Evolutionary conservation across 30 jellyfish, hydroid and myxozoan species (phyloP).

Genomic region (Mastigias papua): DNA sequence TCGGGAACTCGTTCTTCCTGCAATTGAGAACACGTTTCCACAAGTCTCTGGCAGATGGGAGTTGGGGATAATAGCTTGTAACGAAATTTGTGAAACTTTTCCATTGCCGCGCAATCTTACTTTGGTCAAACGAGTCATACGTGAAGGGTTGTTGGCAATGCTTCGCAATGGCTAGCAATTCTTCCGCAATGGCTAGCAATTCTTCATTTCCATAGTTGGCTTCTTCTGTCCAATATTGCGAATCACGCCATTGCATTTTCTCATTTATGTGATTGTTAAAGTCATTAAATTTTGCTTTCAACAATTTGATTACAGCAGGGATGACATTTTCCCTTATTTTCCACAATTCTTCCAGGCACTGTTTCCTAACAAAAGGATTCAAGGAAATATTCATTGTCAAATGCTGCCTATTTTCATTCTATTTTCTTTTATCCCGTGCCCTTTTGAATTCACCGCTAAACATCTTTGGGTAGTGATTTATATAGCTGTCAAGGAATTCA

Average conservation of each 20-base stretch:
- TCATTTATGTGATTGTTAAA: too few relatives aligned
- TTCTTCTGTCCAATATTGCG: too few relatives aligned
- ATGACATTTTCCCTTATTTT: not conserved
- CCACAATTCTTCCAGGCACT: not conserved
- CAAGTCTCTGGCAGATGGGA: conserved; percentile 29
- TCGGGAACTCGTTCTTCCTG: conserved; percentile 22
- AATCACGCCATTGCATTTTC: too few relatives aligned
- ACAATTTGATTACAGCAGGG: too few relatives aligned
- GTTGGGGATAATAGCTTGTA: conserved; percentile 33
- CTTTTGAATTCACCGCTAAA: conserved; percentile 33
- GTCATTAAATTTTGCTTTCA: too few relatives aligned
- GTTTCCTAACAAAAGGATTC: not conserved
- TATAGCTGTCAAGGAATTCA: not conserved
- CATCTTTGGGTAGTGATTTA: conserved; percentile 7
- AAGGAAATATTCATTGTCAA: too few relatives aligned
- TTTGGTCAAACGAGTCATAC: not conserved
- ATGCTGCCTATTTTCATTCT: conserved; percentile 20
- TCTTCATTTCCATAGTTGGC: conserved; percentile 34
- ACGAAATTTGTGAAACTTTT: conserved; percentile 23
- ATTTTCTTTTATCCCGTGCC: conserved; percentile 51
- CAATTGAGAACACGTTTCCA: conserved; percentile 27
- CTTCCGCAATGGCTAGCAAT: not conserved
- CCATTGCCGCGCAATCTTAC: conserved; percentile 8
- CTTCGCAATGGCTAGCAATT: too few relatives aligned
- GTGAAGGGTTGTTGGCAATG: conserved; percentile 5